Percentiles rank a stretch among this genome's conserved stretches.
Conservation (phyloP, 2,888 invertebrate species). For the Aricia artaxerxes region DNA sequence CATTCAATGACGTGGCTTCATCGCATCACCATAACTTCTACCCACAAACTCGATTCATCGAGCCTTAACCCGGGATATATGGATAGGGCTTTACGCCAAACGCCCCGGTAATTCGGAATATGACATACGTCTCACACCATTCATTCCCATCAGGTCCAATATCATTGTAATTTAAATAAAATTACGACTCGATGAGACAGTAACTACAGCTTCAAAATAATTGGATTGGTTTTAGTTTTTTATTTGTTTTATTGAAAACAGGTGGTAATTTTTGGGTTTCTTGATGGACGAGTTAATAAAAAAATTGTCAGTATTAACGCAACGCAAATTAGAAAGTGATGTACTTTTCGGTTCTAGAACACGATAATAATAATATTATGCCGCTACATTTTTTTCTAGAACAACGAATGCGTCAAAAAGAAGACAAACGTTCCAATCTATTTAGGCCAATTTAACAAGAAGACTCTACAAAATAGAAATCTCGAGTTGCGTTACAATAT, state of each 20-base stretch:
- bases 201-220: neutral
- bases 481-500: neutral
- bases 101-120: constrained; percentile 28
- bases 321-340: too few relatives aligned
- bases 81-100: constrained; percentile 29
- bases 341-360: too few relatives aligned
- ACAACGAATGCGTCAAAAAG: too few relatives aligned
- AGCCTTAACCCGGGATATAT: constrained; percentile 25
- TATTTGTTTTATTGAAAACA: neutral
- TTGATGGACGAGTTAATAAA: too few relatives aligned
- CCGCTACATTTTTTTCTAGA: too few relatives aligned
- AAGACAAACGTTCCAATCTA: too few relatives aligned
- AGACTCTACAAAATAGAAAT: neutral
- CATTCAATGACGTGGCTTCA: constrained; percentile 26
- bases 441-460: neutral
- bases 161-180: constrained; percentile 24
- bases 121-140: constrained; percentile 25
- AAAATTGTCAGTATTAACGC: too few relatives aligned
- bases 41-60: constrained; percentile 28
- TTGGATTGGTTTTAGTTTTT: neutral
- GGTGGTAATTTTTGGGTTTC: too few relatives aligned
- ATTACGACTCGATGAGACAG: neutral
- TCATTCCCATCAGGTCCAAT: constrained; percentile 15
- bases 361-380: too few relatives aligned
- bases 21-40: constrained; percentile 24